Base-by-base conservation (phyloP, 2,888 invertebrate species). In the Meiosimyza platycephala region DNA sequence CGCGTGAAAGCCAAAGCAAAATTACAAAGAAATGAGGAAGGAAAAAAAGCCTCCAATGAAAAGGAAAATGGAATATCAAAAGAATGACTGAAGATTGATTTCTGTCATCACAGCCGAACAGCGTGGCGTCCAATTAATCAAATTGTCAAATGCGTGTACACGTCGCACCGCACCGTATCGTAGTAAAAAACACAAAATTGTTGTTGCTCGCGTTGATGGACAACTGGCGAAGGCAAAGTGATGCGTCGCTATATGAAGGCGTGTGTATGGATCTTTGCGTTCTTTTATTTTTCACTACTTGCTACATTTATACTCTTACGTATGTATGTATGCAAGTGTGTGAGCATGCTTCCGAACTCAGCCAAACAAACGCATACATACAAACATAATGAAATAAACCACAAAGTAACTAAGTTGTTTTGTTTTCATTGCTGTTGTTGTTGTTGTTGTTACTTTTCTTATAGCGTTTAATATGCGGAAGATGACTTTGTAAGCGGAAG, bases 101-200 rank as follows among this genome's bases (percentile, higher is more conserved):
- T 54, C 28, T 52, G 40, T n/a, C 40, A 16, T 22, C 57, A 52
- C 72, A 15, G 65, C 66, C 13, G 15, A 73, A 55, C 75, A 76
- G 70, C 76, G 65, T 18, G 76, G 55, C 65, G 73, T 76, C 75
- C 79, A 78, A 80, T 80, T 80, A 80, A 80, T 80, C 78, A 79
- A 79, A 76, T 76, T 76, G 79, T 75, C 76, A 77, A 77, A 77
- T 74, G 74, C 74, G 28, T 28, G n/a, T 40, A 9, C 9, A 9
- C 40, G 40, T 9, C 9, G 6, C 40, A 9, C 40, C 40, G 9
- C 9, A 40, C 40, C 40, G 40, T 9, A 40, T 6, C 40, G 40
- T 40, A 40, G 28, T 28, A 28, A 28, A 28, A 28, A 28, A 40
- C 9, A 40, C 9, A 40, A 7, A 9, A 9, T 40, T 40, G 40